Evolutionary conservation across 1,140 invertebrate genomes (phyloP).

Genomic region (Ephestia elutella): DNA sequence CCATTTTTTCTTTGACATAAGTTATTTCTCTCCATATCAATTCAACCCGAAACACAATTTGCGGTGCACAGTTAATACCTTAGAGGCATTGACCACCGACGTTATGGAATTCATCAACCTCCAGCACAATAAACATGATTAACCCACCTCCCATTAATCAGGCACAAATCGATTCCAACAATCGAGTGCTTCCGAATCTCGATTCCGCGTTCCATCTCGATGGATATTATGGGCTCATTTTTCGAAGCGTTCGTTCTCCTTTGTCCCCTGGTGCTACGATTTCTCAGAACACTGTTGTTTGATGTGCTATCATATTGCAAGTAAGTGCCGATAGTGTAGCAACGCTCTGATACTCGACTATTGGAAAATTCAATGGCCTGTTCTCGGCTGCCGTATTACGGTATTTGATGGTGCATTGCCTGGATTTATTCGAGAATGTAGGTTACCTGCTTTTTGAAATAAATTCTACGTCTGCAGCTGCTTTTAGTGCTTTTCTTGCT

Average conservation of each 20-base stretch:
- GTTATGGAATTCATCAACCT: not conserved
- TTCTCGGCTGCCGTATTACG: not conserved
- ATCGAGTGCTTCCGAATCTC: conserved; percentile 1
- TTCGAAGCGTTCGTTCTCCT: conserved; percentile 2
- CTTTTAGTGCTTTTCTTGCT: not conserved
- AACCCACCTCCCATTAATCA: conserved; percentile 2
- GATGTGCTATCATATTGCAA: conserved; percentile 11
- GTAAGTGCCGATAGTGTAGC: conserved; percentile 8
- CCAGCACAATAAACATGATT: not conserved
- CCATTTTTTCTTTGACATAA: too few species aligned
- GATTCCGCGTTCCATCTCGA: conserved; percentile 4
- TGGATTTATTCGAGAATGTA: not conserved
- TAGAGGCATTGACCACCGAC: not conserved
- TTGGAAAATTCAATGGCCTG: conserved; percentile 7
- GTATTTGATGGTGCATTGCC: not conserved
- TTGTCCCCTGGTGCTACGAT: conserved; percentile 2
- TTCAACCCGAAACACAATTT: too few species aligned
- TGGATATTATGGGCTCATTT: conserved; percentile 8
- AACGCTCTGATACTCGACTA: not conserved
- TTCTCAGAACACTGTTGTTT: conserved; percentile 6
- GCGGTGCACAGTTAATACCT: too few species aligned
- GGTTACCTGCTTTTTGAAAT: not conserved
- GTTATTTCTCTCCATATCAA: too few species aligned
- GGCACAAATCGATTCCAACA: conserved; percentile 6
- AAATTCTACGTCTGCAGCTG: not conserved